Evolutionary conservation across 1,140 invertebrate genomes (phyloP).

Genomic region (Trypoxylus dichotomus): DNA sequence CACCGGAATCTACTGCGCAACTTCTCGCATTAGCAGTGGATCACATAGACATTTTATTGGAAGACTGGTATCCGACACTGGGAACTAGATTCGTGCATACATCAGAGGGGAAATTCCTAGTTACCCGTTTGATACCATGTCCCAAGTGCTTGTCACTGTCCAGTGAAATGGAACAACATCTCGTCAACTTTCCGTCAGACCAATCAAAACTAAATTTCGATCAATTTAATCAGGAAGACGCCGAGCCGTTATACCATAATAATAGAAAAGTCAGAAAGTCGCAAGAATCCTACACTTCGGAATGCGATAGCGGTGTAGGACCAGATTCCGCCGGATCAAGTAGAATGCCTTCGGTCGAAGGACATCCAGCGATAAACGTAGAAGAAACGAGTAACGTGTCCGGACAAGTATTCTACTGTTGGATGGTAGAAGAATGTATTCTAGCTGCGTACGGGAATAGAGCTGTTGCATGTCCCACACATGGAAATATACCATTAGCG

Average conservation of each 20-base stretch:
- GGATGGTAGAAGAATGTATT: conserved; percentile 96
- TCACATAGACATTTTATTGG: conserved; percentile 93
- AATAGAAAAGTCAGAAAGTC: conserved; percentile 56
- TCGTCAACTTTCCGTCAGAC: conserved; percentile 29
- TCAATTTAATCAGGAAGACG: conserved; percentile 31
- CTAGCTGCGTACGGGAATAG: conserved; percentile 77
- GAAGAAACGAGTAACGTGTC: conserved; percentile 38
- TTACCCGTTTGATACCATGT: conserved; percentile 94
- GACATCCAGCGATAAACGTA: conserved; percentile 59
- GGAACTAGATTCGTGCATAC: conserved; percentile 96
- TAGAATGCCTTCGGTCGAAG: conserved; percentile 80
- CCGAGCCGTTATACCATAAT: conserved; percentile 38
- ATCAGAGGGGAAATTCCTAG: conserved; percentile 91
- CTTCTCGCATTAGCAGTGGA: conserved; percentile 90
- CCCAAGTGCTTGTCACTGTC: conserved; percentile 70
- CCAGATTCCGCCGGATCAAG: conserved; percentile 71
- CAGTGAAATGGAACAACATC: conserved; percentile 42
- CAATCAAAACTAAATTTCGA: conserved; percentile 39
- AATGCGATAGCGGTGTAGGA: conserved; percentile 79
- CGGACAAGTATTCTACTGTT: conserved; percentile 59
- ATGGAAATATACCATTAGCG: conserved; percentile 70
- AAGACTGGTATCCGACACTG: conserved; percentile 96
- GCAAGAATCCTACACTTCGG: conserved; percentile 74
- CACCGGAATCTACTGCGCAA: conserved; percentile 78
- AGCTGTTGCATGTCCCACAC: conserved; percentile 71